Percentiles rank a stretch among this genome's conserved stretches.
These are phyloP conservation scores for Antheraea yamamai DNA, from an alignment of 2,888 invertebrate genomes.

Conservation along the genomic window DNA sequence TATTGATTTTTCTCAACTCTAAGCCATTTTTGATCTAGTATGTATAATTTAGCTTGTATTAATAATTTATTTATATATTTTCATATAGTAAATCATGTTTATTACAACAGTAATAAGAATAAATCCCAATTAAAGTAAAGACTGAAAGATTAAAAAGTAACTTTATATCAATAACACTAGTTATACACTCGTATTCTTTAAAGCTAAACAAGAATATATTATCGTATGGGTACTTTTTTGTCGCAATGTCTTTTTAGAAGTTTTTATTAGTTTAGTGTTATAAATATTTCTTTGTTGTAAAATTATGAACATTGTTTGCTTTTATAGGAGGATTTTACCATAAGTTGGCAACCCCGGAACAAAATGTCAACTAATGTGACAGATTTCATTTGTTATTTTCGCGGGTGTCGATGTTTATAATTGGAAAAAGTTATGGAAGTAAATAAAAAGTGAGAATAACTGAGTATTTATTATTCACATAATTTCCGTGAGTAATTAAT, in stretches of 20 bases:
- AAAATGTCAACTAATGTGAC: neutral
- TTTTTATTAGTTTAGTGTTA: too few relatives aligned
- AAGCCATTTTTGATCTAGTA: neutral
- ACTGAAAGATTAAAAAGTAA: neutral
- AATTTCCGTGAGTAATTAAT: neutral
- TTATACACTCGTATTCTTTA: too few relatives aligned
- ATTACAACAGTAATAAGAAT: neutral
- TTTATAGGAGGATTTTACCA: neutral
- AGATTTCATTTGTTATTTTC: neutral
- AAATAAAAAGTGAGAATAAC: neutral
- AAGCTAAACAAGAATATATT: too few relatives aligned
- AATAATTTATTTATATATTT: neutral
- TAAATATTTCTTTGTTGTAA: too few relatives aligned
- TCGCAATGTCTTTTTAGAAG: too few relatives aligned
- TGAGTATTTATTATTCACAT: neutral
- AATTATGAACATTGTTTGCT: neutral
- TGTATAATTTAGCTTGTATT: neutral
- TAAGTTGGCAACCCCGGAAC: neutral
- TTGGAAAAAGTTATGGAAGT: neutral
- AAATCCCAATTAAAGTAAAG: neutral
- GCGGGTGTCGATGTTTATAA: neutral
- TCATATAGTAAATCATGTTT: neutral
- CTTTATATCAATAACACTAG: neutral
- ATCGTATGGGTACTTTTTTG: too few relatives aligned
- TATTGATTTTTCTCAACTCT: neutral